Evolutionary conservation across 2,888 invertebrate species (phyloP), one percentile per base, ranked within the genome.

Genomic region (Netelia virgata): DNA sequence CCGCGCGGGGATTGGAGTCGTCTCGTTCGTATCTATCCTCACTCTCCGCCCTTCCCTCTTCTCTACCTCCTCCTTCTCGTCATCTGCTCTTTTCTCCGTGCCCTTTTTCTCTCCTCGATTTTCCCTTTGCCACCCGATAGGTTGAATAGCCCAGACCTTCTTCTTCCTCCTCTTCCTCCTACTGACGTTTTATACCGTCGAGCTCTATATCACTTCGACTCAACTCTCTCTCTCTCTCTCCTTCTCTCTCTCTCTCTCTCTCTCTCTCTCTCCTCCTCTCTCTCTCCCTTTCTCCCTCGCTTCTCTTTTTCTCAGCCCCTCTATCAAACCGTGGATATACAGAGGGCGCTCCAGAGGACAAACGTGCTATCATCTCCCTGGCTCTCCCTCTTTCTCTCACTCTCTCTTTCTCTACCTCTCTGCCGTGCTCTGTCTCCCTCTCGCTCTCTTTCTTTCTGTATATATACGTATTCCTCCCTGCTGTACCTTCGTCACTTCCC

Each of bases 401-500:
- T 53, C 63, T 64, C 47, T 41, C 28, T n/a, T 23, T 23, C n/a
- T 53, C n/a, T 61, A n/a, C 3, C 28, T 28, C 28, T 36, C 36
- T 53, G 3, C n/a, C 53, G 16, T n/a, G n/a, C 53, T 53, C 53
- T 80, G 82, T 57, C 50, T 55, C 36, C 63, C 57, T 55, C 28
- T 47, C 28, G 28, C 28, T 57, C 50, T 63, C 36, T 66, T 64
- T 55, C 28, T 47, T 69, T 78, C 79, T 80, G 84, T 87, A 82
- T 84, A 50, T 66, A 16, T 18, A 55, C 6, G 36, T 11, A 16
- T 11, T 20, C 10, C 64, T 41, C 80, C 85, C 68, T 68, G 81
- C 75, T 77, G 78, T 82, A 86, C 87, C 86, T 87, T 86, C 85
- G 74, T 85, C 82, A 86, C 88, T 87, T 87, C 87, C 87, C 89